Percentiles rank a stretch among this genome's conserved stretches.
Conservation (phyloP, 2,113 vertebrate species). For the Cyphomyrus plagiostoma region DNA sequence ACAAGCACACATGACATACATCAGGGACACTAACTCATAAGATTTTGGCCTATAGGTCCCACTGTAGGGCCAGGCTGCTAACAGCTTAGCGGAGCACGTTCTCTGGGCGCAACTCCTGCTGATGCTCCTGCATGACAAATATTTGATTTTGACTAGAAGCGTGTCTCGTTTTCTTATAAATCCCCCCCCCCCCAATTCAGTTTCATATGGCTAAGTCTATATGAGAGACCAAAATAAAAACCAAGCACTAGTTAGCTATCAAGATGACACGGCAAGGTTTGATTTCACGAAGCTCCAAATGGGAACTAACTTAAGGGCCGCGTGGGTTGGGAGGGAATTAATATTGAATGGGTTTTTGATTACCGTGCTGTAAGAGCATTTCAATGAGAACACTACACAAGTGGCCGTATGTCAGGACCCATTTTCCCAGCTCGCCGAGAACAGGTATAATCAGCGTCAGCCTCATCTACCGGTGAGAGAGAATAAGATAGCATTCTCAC, state of each 20-base stretch:
- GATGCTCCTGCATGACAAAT: not conserved
- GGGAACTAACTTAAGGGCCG: constrained; percentile 12
- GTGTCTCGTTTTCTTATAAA: not conserved
- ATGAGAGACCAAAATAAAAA: not conserved
- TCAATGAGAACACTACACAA: not conserved
- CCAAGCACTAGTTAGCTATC: not conserved
- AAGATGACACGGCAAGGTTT: not conserved
- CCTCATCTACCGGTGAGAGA: not conserved
- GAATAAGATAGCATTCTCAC: not conserved
- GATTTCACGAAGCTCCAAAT: not conserved
- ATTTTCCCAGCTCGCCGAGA: not conserved
- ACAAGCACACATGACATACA: not conserved
- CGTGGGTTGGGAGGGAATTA: constrained; percentile 18
- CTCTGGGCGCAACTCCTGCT: not conserved
- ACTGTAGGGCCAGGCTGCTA: not conserved
- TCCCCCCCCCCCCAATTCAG: not conserved
- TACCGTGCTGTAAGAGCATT: not conserved
- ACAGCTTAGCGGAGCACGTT: not conserved
- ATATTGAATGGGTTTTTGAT: constrained; percentile 23
- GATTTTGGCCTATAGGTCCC: not conserved
- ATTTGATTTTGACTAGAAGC: not conserved
- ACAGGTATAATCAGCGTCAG: not conserved
- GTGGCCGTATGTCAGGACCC: not conserved
- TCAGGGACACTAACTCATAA: not conserved
- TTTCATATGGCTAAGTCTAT: not conserved